Evolutionary conservation across 2,797 vertebrate species (phyloP).

Genomic region (Danionella dracula): DNA sequence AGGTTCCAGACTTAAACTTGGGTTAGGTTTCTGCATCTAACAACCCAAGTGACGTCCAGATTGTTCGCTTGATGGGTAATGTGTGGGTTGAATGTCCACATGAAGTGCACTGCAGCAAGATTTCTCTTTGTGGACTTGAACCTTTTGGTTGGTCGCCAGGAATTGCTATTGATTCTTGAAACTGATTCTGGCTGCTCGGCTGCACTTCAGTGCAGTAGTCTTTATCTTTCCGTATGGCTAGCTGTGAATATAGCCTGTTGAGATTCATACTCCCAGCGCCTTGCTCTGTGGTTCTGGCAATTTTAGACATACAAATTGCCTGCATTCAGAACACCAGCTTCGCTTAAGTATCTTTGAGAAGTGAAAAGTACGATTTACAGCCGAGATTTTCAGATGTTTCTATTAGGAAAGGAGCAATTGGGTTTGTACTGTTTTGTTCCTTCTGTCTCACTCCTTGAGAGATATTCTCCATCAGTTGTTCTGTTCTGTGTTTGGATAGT

Average conservation of each 20-base stretch:
- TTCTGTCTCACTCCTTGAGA: not conserved
- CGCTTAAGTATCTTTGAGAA: not conserved
- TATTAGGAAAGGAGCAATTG: not conserved
- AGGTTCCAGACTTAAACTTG: slow-evolving; percentile 11
- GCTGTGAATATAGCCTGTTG: slow-evolving; percentile 10
- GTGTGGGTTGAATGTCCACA: slow-evolving; percentile 3
- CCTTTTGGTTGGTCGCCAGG: slow-evolving; percentile 27
- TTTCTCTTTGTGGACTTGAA: slow-evolving; percentile 20
- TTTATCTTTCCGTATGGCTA: slow-evolving; percentile 22
- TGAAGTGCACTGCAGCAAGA: not conserved
- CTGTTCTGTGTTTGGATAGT: slow-evolving; percentile 53
- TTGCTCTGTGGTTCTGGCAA: slow-evolving; percentile 20
- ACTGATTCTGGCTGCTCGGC: slow-evolving; percentile 20
- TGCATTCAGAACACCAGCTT: slow-evolving; percentile 13
- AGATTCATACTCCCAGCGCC: slow-evolving; percentile 5
- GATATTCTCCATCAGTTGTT: slow-evolving; percentile 27
- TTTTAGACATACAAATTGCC: slow-evolving; percentile 20
- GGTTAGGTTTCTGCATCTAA: slow-evolving; percentile 3
- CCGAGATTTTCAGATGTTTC: slow-evolving; percentile 7
- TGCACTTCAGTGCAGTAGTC: slow-evolving; percentile 23
- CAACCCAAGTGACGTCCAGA: slow-evolving; percentile 8
- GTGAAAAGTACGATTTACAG: not conserved
- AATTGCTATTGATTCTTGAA: slow-evolving; percentile 27
- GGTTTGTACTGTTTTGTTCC: not conserved
- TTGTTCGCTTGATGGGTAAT: slow-evolving; percentile 3